Evolutionary conservation across 2,888 invertebrate species (phyloP), one percentile per base, ranked within the genome.

Genomic region (Dicranocentrus wangi): DNA sequence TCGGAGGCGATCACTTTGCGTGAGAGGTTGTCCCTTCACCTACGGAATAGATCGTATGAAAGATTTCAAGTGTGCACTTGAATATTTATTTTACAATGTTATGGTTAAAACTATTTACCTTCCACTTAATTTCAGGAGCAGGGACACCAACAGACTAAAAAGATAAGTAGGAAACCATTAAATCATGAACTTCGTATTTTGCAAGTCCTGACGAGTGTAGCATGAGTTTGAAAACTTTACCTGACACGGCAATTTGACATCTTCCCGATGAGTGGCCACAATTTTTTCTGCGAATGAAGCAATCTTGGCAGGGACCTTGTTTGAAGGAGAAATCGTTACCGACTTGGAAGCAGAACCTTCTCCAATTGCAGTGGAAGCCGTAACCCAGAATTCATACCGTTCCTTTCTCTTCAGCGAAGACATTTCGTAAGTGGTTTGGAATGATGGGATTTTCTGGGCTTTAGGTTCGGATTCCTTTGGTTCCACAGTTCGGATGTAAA

Each of bases 241-340:
- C 23, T 95, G 91, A 87, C 98, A 98, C 0, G 96, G 96, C 87
- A 98, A 90, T 87, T 94, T 95, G 0, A 97, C 94, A 87, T 96
- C 95, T 90, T 96, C 95, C 89, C 95, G 95, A 90, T 95, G 96
- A 0, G 95, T 96, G 13, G 95, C 95, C 82, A 95, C 94, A 88
- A 97, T 95, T n/a, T 94, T 93, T 88, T 95, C 95, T 88, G 97
- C 96, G 89, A 98, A 98, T 0, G 97, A 97, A 58, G 97, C 96
- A 87, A 97, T 97, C 89, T 95, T 95, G 1, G 97, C 97, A 60
- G 97, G 95, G 78, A 96, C 97, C 94, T 88, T 82, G 90, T 88
- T 85, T 86, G 93, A 94, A 23, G 96, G 95, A 88, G 95, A 93
- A 87, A 95, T 93, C 2, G 93, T 93, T 65, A 96, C 95, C 83